A percentile compares a stretch with the other conserved stretches of the same genome.
phyloP scores from a whole-genome alignment of 2,888 invertebrate species.

The Tholera decimalis region DNA sequence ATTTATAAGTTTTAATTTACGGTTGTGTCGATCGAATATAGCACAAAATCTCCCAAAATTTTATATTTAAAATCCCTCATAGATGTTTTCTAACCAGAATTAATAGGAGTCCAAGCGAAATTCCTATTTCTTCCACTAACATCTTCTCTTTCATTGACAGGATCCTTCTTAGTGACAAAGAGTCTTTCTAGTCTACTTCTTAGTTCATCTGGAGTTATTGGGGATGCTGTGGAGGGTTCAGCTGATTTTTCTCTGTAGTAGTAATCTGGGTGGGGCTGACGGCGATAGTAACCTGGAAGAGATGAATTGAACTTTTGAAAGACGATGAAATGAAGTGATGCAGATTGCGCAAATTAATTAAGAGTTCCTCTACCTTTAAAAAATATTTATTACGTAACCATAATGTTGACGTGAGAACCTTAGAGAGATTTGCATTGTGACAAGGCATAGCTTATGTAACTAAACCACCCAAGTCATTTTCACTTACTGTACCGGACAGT shows the following conservation, averaged over 20 bases:
- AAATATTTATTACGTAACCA: no score
- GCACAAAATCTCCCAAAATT: background rate
- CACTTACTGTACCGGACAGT: no score
- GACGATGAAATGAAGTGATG: no score
- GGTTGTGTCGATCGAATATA: background rate
- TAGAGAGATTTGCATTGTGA: no score
- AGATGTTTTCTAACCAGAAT: constrained; percentile 67
- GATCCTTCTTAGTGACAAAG: constrained; percentile 86
- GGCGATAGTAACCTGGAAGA: constrained; percentile 80
- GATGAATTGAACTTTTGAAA: no score
- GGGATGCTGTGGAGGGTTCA: constrained; percentile 82
- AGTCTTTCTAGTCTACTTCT: constrained; percentile 88
- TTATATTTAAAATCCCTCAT: background rate
- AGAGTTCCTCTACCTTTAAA: no score
- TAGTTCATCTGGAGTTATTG: constrained; percentile 90
- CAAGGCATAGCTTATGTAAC: no score
- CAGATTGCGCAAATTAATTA: no score
- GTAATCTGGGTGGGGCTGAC: constrained; percentile 80
- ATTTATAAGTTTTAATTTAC: background rate
- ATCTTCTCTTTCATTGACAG: constrained; percentile 74
- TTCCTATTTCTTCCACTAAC: constrained; percentile 82
- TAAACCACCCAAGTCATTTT: no score
- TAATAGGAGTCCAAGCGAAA: constrained; percentile 87
- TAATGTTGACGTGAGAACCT: no score
- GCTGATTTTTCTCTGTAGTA: constrained; percentile 82